These are phyloP conservation scores for Gymnorhina tibicen DNA, from an alignment of 2,113 vertebrate species.

Conservation along the genomic window DNA sequence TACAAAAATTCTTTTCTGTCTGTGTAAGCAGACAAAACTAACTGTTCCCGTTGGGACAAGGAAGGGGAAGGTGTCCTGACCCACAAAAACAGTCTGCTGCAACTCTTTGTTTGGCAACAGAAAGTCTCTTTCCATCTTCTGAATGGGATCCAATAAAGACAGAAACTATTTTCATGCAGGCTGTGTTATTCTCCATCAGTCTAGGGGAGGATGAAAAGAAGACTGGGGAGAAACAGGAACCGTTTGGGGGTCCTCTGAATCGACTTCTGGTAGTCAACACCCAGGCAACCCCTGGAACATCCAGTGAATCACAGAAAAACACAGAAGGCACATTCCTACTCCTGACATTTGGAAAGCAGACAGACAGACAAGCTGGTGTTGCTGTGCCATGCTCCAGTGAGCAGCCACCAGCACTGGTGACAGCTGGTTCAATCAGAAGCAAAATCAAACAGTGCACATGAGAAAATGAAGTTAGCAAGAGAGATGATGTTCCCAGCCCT, in stretches of 20 bases:
- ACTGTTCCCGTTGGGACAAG: not conserved
- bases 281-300: not conserved
- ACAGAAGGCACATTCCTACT: not conserved
- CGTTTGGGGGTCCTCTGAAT: not conserved
- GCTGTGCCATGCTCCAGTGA: constrained; percentile 46
- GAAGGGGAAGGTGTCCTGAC: not conserved
- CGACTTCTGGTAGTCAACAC: not conserved
- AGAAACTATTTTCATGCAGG: not conserved
- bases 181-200: not conserved
- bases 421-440: constrained; percentile 49
- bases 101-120: not conserved
- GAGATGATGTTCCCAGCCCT: not conserved
- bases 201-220: not conserved
- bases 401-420: constrained; percentile 48
- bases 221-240: not conserved
- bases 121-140: not conserved
- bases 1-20: not conserved
- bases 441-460: constrained; percentile 21
- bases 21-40: not conserved
- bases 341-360: not conserved
- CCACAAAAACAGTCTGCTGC: not conserved
- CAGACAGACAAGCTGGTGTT: constrained; percentile 12
- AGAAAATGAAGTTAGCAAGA: constrained; percentile 19
- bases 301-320: not conserved
- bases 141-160: not conserved